These are phyloP conservation scores for Cybosia mesomella DNA, from an alignment of 2,888 invertebrate species.

Conservation along the genomic window DNA sequence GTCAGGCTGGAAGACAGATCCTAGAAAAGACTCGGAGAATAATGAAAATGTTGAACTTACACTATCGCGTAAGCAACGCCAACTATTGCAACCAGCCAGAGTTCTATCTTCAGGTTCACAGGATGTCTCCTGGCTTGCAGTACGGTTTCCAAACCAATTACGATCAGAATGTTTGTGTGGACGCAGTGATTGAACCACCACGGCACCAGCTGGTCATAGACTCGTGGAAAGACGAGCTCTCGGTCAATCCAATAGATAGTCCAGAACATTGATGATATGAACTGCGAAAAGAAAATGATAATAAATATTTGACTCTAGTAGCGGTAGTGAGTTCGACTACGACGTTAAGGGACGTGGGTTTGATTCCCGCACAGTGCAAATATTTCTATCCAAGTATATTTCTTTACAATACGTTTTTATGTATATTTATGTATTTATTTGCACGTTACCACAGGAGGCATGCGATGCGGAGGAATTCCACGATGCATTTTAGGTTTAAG, in stretches of 20 bases:
- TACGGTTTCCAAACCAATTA: slow-evolving; percentile 79
- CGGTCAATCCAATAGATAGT: slow-evolving; percentile 82
- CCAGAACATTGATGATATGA: slow-evolving; percentile 87
- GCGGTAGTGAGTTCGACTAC: too few relatives aligned
- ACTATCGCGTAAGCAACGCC: slow-evolving; percentile 72
- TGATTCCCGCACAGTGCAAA: too few relatives aligned
- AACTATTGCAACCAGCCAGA: slow-evolving; percentile 54
- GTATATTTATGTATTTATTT: too few relatives aligned
- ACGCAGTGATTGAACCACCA: slow-evolving; percentile 88
- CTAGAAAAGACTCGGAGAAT: too few relatives aligned
- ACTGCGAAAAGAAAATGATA: slow-evolving; percentile 67
- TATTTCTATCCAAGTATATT: too few relatives aligned
- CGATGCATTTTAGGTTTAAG: too few relatives aligned
- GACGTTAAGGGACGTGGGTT: too few relatives aligned
- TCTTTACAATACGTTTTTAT: too few relatives aligned
- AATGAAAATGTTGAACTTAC: too few relatives aligned
- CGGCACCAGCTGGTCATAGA: slow-evolving; percentile 83
- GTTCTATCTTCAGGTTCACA: slow-evolving; percentile 62
- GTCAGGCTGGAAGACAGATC: too few relatives aligned
- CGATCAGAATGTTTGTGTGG: slow-evolving; percentile 84
- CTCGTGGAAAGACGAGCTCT: slow-evolving; percentile 85
- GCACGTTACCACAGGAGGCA: too few relatives aligned
- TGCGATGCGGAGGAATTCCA: too few relatives aligned
- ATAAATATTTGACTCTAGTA: background rate
- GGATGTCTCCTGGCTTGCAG: slow-evolving; percentile 72